Base-by-base conservation (phyloP, 2,888 invertebrate species). In the Eupithecia vulgata region DNA sequence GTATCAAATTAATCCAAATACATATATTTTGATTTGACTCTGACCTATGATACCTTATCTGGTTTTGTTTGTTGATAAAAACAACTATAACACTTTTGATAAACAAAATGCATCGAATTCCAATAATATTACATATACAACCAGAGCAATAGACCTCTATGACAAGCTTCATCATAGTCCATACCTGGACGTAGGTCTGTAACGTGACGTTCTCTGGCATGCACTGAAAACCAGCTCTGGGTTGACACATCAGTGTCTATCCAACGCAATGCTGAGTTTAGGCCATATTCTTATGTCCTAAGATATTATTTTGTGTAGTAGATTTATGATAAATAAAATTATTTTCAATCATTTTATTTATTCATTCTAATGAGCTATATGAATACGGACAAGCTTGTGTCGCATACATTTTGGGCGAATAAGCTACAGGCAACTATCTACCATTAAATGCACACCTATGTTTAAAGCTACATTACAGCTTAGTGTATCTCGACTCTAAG, bases 1-100 rank as follows among this genome's bases (percentile, higher is more conserved):
- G 61, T 34, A 34, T 2, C n/a, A 25, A 21, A 59, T 72, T 66
- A 73, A 72, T 52, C 66, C 67, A 12, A 64, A 71, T 76, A 67
- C 70, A 21, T 48, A 70, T 35, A 67, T 75, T 75, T 59, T 48
- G 42, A 52, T 61, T 66, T 71, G 68, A 71, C 71, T 40, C 62
- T 74, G 71, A 74, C 79, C 78, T 34, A n/a, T 59, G 64, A 64
- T 65, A 68, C 15, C 42, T 1, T 62, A 70, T 70, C 69, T 45
- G 15, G 10, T 34, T 64, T 68, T n/a, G 35, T 52, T n/a, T n/a
- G 25, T 59, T 34, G 66, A 74, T 62, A 73, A 67, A 7, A 40
- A 45, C 48, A 42, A 34, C 15, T 34, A 17, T 8, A 17, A 3
- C 34, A 2, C 17, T 61, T 7, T 15, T 34, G 6, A 61, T 34